Evolutionary conservation across 2,113 vertebrate genomes (phyloP).

Genomic region (Ptilorrhoa leucosticta): DNA sequence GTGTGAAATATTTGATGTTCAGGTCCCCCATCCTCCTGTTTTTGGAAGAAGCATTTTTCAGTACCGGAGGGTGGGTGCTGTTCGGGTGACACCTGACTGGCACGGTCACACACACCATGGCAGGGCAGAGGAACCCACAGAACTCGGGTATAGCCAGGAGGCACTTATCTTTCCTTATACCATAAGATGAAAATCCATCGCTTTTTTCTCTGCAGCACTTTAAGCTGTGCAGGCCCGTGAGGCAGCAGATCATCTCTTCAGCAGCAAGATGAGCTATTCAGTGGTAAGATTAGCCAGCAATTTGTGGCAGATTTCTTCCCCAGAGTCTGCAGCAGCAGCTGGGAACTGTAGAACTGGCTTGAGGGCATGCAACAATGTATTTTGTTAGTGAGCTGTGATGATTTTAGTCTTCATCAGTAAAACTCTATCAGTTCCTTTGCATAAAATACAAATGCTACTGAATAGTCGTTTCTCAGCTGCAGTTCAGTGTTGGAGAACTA

Average conservation of each 20-base stretch:
- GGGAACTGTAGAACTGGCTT: not conserved
- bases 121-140: not conserved
- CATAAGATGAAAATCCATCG: not conserved
- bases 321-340: not conserved
- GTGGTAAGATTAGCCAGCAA: not conserved
- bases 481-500: not conserved
- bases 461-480: not conserved
- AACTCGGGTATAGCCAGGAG: not conserved
- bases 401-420: not conserved
- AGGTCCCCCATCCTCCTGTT: not conserved
- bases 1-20: not conserved
- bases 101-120: fast-evolving
- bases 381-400: not conserved
- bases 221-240: not conserved
- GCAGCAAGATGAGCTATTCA: not conserved
- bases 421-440: not conserved
- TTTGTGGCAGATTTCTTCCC: not conserved
- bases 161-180: not conserved
- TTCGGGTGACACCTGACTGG: not conserved
- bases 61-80: fast-evolving
- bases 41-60: not conserved
- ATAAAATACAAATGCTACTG: not conserved
- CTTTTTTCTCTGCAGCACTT: not conserved
- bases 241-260: not conserved
- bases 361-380: not conserved